phyloP scores from a whole-genome alignment of 2,888 invertebrate species.

The Drosophila emarginata region DNA sequence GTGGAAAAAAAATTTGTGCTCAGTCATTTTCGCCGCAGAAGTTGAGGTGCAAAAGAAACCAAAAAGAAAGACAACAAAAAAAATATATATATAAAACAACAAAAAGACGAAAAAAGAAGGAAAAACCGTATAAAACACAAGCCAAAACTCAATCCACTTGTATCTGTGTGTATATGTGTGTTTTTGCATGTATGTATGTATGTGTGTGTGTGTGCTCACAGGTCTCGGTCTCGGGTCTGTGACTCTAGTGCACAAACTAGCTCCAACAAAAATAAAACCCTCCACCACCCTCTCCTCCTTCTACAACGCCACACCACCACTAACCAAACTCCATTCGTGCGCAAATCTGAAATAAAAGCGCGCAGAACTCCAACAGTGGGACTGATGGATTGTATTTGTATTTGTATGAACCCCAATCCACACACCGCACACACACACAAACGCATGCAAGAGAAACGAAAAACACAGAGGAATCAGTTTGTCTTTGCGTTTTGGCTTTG shows the following conservation, averaged over 20 bases:
- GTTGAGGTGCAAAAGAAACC: slow-evolving; percentile 23
- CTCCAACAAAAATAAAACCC: slow-evolving; percentile 12
- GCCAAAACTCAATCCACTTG: slow-evolving; percentile 70
- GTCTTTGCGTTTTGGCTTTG: slow-evolving; percentile 31
- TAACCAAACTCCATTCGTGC: slow-evolving; percentile 57
- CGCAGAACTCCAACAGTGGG: slow-evolving; percentile 54
- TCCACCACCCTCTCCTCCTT: slow-evolving; percentile 12
- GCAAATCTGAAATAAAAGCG: slow-evolving; percentile 74
- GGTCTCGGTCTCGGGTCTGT: slow-evolving; percentile 20
- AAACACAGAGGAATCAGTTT: slow-evolving; percentile 17
- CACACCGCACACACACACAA: slow-evolving; percentile 25
- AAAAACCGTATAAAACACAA: slow-evolving; percentile 47
- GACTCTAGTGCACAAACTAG: slow-evolving; percentile 45
- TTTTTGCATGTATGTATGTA: not conserved
- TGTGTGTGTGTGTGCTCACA: slow-evolving; percentile 20
- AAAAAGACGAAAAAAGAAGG: not conserved
- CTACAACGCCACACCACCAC: slow-evolving; percentile 39
- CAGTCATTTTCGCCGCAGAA: slow-evolving; percentile 25
- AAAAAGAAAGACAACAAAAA: slow-evolving; percentile 5
- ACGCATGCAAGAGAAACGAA: slow-evolving; percentile 28
- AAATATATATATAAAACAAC: slow-evolving; percentile 24
- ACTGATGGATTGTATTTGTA: slow-evolving; percentile 64
- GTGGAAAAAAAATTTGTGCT: slow-evolving; percentile 25
- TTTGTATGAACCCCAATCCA: slow-evolving; percentile 44
- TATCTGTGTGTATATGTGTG: slow-evolving; percentile 11